Evolutionary conservation across 2,888 invertebrate genomes (phyloP), one percentile per base, ranked within the genome.

Genomic region (Drosophila limbata): DNA sequence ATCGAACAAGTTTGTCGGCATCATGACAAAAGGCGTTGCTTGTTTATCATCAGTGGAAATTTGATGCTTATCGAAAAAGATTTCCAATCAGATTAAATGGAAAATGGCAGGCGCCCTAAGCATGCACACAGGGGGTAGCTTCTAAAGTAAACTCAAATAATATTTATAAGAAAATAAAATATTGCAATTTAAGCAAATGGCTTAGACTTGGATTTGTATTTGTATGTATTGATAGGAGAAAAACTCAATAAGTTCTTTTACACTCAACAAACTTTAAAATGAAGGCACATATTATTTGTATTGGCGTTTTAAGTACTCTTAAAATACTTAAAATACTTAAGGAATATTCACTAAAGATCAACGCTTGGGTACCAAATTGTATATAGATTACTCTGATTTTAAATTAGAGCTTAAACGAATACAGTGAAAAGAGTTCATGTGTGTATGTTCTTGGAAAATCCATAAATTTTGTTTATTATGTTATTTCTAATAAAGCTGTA

Each of bases 31-130:
- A 84, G 88, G 86, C 83, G 86, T 86, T 71, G 60, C 84, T 77
- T 59, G 84, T 71, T 72, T 60, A 80, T 84, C 75, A 83, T 75
- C 88, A 52, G 42, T 78, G 70, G 84, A 84, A 84, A 88, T 80
- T 80, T 88, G 86, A 84, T 88, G 88, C 88, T 83, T 84, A 84
- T 84, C 84, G 84, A 64, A 81, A 86, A 86, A 88, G 69, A 69
- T 55, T 71, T 88, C 72, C 82, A 66, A 75, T 70, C 75, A 83
- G 72, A 77, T 74, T 75, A 64, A 74, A 84, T 73, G 62, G 21
- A 35, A 64, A 52, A 75, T 69, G 62, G 51, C 56, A 55, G 66
- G 47, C 63, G 75, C 67, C 66, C 67, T 56, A 66, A 39, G 28
- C 50, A 33, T 13, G 35, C 15, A 2, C 10, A 31, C 6, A 56